These are phyloP conservation scores for Nothocercus nigrocapillus DNA, from an alignment of 2,113 vertebrate genomes.

Conservation along the genomic window DNA sequence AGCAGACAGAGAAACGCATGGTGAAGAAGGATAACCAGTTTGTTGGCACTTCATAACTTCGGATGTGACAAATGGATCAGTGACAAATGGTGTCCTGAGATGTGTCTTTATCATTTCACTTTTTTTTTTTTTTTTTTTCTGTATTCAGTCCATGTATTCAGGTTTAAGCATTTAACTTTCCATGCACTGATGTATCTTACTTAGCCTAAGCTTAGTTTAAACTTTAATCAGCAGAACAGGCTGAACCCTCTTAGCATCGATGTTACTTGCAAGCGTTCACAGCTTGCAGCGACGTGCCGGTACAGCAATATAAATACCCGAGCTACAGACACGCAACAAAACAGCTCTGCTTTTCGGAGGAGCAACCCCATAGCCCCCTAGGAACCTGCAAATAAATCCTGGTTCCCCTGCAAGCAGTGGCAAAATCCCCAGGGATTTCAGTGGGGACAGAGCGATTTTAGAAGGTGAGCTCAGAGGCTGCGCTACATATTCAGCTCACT, in stretches of 20 bases:
- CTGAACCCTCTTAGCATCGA: background rate
- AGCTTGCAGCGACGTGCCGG: background rate
- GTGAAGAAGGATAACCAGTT: background rate
- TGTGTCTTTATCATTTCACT: background rate
- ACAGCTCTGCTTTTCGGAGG: background rate
- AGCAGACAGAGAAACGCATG: background rate
- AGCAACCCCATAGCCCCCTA: constrained; percentile 28
- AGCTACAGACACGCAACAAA: background rate
- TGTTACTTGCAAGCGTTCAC: background rate
- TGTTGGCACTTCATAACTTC: accelerated
- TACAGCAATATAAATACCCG: background rate
- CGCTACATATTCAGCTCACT: background rate
- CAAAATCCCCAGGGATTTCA: background rate
- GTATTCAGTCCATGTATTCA: background rate
- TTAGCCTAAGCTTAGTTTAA: constrained; percentile 5
- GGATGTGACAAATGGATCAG: background rate
- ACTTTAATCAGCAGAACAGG: background rate
- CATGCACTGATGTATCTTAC: background rate
- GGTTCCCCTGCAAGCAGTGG: background rate
- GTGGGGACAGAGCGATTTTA: background rate
- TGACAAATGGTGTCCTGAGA: background rate
- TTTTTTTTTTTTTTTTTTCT: background rate
- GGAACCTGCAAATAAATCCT: background rate
- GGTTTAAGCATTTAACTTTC: constrained; percentile 39
- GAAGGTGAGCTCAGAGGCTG: background rate